Base-by-base conservation (phyloP, 2,888 invertebrate genomes). In the Coenonympha arcania region DNA sequence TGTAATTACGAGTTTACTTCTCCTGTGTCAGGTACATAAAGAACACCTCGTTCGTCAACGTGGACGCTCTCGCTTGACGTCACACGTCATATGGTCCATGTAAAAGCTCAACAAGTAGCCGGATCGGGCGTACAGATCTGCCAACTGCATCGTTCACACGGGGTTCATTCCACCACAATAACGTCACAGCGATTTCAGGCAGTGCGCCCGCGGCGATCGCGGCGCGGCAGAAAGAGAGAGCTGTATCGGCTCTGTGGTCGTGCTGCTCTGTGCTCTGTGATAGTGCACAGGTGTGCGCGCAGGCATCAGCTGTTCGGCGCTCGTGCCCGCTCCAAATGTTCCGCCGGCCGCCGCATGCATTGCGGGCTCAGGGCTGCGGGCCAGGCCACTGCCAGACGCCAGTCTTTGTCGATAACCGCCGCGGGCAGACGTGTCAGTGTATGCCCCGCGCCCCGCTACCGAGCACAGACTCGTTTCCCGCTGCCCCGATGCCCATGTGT, bases 301-400 rank as follows among this genome's bases (percentile, higher is more conserved):
- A 57, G 61, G 62, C 78, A 76, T 82, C 83, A 83, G 80, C 81
- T 82, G 80, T 80, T 83, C 77, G 64, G 68, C 69, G 74, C 76
- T 75, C 76, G 78, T 60, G 56, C 54, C 55, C 52, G 56, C 46
- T 52, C 43, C 31, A 43, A 43, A 43, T 43, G 45, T 48, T 50
- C 49, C 15, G 15, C 15, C 31, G 65, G 66, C 64, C 63, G 64
- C 68, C 69, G 70, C 73, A 67, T 61, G 62, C 50, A 54, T 40
- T 45, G 54, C 55, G 41, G 47, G 26, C 50, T n/a, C n/a, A n/a
- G n/a, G 65, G 66, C 64, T 63, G 64, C 68, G 68, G 70, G 72
- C 67, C 50, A n/a, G n/a, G n/a, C n/a, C n/a, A 54, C 36, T 45
- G 54, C 55, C 37, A 44, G 26, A 44, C 37, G 39, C 30, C 47